Conservation (phyloP, 2,888 invertebrate genomes). For the Eubasilissa splendida region DNA sequence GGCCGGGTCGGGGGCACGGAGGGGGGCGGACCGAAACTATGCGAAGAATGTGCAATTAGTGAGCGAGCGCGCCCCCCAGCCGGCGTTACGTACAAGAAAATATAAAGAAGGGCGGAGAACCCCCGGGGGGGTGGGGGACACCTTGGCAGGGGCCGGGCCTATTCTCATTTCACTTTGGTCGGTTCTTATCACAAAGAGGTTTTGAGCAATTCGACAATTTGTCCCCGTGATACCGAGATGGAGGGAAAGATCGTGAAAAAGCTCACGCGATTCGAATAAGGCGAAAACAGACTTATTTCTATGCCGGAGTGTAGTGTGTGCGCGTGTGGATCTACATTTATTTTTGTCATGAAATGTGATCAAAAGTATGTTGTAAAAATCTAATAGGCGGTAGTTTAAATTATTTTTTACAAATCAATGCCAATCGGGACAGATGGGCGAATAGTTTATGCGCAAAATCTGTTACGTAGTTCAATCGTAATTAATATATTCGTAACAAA, state of each 20-base stretch:
- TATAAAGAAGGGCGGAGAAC: conserved; percentile 78
- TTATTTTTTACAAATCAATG: too few species aligned
- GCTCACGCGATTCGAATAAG: conserved; percentile 3
- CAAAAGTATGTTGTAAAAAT: too few species aligned
- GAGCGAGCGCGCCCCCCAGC: conserved; percentile 80
- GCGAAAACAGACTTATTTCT: conserved; percentile 3
- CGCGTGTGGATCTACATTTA: background rate
- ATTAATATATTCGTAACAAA: too few species aligned
- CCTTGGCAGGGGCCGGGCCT: conserved; percentile 44
- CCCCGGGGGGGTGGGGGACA: conserved; percentile 46
- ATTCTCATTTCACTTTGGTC: conserved; percentile 38
- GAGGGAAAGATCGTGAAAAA: background rate
- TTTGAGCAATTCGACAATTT: conserved; percentile 34
- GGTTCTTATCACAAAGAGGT: conserved; percentile 38
- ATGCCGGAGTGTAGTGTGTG: background rate
- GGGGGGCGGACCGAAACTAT: conserved; percentile 89
- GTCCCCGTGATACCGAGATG: conserved; percentile 32
- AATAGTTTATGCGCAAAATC: too few species aligned
- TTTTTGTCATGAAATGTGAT: too few species aligned
- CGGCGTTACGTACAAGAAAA: conserved; percentile 77
- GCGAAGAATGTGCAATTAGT: conserved; percentile 98
- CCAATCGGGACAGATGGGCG: too few species aligned
- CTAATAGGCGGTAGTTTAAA: too few species aligned
- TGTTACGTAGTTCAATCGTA: too few species aligned
- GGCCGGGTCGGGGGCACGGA: conserved; percentile 63